These are phyloP conservation scores for Phaedon cochleariae DNA, from an alignment of 2,888 invertebrate species.

Conservation along the genomic window DNA sequence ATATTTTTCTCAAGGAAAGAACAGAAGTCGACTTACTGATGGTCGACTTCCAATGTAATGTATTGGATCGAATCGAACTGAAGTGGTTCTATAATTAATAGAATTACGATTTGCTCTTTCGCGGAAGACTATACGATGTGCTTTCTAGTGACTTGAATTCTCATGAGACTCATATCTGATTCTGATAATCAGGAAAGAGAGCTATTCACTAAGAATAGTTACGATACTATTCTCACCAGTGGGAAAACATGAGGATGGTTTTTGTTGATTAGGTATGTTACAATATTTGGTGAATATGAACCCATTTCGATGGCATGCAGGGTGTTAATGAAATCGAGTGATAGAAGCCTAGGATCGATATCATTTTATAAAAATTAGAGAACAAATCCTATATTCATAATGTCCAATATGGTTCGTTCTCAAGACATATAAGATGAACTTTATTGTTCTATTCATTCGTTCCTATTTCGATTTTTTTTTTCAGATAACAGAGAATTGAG, in stretches of 20 bases:
- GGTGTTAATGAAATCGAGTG: too few relatives aligned
- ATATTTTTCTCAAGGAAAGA: too few relatives aligned
- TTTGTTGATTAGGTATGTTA: background rate
- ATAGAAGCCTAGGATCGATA: too few relatives aligned
- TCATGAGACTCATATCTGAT: conserved; percentile 38
- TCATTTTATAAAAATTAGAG: too few relatives aligned
- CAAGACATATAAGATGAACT: too few relatives aligned
- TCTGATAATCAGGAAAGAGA: conserved; percentile 36
- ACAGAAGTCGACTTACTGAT: too few relatives aligned
- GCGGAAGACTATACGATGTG: conserved; percentile 35
- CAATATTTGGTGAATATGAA: background rate
- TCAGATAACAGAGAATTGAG: too few relatives aligned
- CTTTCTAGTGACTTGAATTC: conserved; percentile 37
- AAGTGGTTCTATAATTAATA: conserved; percentile 46
- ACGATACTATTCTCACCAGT: background rate
- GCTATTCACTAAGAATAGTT: conserved; percentile 21
- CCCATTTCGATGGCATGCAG: too few relatives aligned
- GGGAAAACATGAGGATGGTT: background rate
- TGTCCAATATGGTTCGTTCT: too few relatives aligned
- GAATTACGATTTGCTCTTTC: conserved; percentile 49
- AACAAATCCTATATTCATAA: too few relatives aligned
- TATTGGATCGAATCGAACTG: conserved; percentile 34
- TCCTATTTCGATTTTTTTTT: too few relatives aligned
- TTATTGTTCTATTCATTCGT: too few relatives aligned
- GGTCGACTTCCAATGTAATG: conserved; percentile 17